Base-by-base conservation (phyloP, 2,113 vertebrate genomes). In the Eulemur macaco region DNA sequence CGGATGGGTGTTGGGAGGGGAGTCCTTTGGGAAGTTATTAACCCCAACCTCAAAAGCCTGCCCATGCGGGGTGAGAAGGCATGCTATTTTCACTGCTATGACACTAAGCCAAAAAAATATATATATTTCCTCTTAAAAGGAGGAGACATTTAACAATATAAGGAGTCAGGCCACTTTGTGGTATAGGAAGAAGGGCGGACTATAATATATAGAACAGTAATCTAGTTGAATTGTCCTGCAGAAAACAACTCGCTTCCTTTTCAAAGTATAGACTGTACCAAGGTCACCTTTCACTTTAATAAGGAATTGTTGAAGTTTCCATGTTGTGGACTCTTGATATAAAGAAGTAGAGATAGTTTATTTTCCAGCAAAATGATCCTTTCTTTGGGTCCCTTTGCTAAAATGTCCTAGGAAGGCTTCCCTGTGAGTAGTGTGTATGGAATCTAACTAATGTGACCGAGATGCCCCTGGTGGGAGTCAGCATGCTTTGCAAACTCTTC, bases 21-120 rank as follows among this genome's bases (percentile, higher is more conserved):
- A 14, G 63, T 34, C 63, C 42, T 13, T 1, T 27, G 78, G 29
- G 60, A 88, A 77, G 54, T 29, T 77, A 20, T 84, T 94, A 86
- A 96, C 60, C 63, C 45, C 69, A 96, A 97, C 9, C 58, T 82
- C 42, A 95, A 97, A 97, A 94, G 39, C 86, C 94, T 10, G 60
- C 85, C 31, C 84, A 85, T 18, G 64, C 93, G 93, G 77, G 12
- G 8, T 85, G 89, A 94, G 85, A 89, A 84, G 58, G 27, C 68
- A 71, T 12, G 31, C 13, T 80, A 42, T 58, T 94, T 95, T 94
- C n/a, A 78, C 77, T 82, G 85, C 77, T 93, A 20, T 78, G 37
- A 77, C 82, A 89, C 60, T n/a, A 91, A 91, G 56, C 50, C 69
- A 77, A 91, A 77, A 18, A n/a, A 6, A 42, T 5, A 42, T 6